Base-by-base conservation (phyloP, 2,113 vertebrate species). In the Gallinago paraguaiae region DNA sequence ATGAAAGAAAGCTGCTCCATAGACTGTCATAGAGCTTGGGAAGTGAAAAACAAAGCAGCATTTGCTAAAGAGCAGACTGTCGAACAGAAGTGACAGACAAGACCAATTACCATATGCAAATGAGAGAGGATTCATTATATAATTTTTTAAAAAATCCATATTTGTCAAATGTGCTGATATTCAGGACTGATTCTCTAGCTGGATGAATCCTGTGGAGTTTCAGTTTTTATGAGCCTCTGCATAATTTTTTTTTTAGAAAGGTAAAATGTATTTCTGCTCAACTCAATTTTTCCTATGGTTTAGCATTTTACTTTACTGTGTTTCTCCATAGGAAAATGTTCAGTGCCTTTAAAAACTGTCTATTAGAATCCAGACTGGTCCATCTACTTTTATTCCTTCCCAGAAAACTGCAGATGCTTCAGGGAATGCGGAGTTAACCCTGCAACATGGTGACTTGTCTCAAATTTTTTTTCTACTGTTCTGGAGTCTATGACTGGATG, bases 71-170 rank as follows among this genome's bases (percentile, higher is more conserved):
- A 94, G 65, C 68, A 95, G 96, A 81, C 88, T 96, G 80, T 94
- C 69, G 94, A 70, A 33, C 10, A 89, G 30, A 74, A 68, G 86
- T 95, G 92, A 92, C n/a, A 85, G 94, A 97, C 93, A 90, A 80
- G 60, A 72, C 70, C 89, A 96, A 91, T 96, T 97, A 95, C 41
- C 48, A 77, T 93, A 93, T 83, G 65, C 46, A 95, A 97, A 95
- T 95, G 41, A 91, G 46, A 5, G 50, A 59, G 13, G 10, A 82
- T 70, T 91, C 30, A 39, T 90, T n/a, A 28, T 60, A 70, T 72
- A 71, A 20, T 48, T 64, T 57, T 60, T 64, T 22, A 2, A 31
- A 70, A 71, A 35, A 11, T 2, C 41, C 6, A 3, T 63, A 72
- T 68, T 92, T 95, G 35, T 96, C 86, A 91, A 89, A 97, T 94